A percentile compares a stretch with the other conserved stretches of the same genome.
Evolutionary conservation across 2,113 vertebrate genomes (phyloP).

Genomic region (Grus americana): DNA sequence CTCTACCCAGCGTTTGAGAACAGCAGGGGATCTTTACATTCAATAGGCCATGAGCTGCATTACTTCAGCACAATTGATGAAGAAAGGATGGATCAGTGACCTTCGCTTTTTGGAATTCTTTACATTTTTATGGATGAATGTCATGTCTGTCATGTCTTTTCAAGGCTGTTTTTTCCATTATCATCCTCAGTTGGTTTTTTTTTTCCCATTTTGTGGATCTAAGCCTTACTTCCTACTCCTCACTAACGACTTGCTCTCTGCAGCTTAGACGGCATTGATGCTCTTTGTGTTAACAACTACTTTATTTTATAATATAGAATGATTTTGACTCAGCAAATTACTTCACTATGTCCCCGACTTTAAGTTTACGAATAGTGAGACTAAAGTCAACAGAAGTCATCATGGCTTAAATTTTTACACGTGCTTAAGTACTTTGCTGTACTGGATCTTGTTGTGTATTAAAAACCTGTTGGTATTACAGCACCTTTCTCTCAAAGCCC

Average conservation of each 20-base stretch:
- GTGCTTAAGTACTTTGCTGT: neutral
- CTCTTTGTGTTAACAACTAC: neutral
- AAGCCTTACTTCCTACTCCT: neutral
- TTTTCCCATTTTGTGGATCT: neutral
- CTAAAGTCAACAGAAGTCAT: neutral
- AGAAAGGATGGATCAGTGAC: conserved; percentile 36
- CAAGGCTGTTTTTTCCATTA: neutral
- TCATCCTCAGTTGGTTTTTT: neutral
- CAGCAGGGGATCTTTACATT: conserved; percentile 45
- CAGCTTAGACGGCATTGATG: neutral
- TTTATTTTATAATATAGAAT: neutral
- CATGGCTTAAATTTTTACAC: neutral
- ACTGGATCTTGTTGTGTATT: neutral
- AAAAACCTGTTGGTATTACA: conserved; percentile 1
- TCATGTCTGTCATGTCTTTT: conserved; percentile 21
- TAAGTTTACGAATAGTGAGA: neutral
- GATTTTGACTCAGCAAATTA: conserved; percentile 18
- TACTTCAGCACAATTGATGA: conserved; percentile 41
- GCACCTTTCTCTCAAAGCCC: neutral
- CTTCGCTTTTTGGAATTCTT: conserved; percentile 31
- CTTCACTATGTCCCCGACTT: neutral
- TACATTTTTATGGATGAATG: conserved; percentile 51
- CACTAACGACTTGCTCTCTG: neutral
- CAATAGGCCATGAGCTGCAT: conserved; percentile 43
- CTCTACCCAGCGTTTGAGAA: neutral